Conservation (phyloP, 2,113 vertebrate species). For the Rostratula benghalensis region DNA sequence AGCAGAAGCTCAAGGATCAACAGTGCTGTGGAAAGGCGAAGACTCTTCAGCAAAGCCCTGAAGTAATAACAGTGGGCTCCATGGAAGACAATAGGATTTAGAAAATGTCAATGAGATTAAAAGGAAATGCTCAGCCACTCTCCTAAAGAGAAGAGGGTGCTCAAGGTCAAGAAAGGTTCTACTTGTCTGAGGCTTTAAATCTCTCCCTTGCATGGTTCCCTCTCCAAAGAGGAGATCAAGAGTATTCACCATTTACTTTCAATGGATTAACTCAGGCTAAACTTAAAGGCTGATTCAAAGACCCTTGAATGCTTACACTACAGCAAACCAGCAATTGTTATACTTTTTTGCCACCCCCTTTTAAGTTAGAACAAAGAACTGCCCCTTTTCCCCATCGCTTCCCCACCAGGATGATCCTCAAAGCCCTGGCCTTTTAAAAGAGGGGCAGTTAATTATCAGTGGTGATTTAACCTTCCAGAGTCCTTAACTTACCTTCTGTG, state of each 20-base stretch:
- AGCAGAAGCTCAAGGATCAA: neutral
- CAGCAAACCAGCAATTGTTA: neutral
- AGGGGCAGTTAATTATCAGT: neutral
- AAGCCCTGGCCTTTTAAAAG: neutral
- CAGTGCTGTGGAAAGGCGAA: neutral
- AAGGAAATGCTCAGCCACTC: neutral
- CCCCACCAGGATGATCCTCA: neutral
- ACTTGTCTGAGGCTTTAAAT: neutral
- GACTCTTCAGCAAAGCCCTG: neutral
- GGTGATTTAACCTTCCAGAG: neutral
- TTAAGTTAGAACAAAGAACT: neutral
- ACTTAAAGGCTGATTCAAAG: neutral
- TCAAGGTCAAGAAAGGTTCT: conserved; percentile 24
- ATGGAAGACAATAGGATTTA: neutral
- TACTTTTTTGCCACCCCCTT: neutral
- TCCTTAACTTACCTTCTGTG: neutral
- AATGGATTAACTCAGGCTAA: conserved; percentile 3
- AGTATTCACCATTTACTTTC: neutral
- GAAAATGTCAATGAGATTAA: neutral
- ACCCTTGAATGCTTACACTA: neutral
- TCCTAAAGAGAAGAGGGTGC: neutral
- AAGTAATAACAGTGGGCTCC: neutral
- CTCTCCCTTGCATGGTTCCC: neutral
- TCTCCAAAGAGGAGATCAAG: conserved; percentile 3
- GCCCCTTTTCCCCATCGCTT: neutral